A percentile compares a stretch with the other conserved stretches of the same genome.
These are phyloP conservation scores for Serilophus lunatus DNA, from an alignment of 2,113 vertebrate genomes.

Conservation along the genomic window DNA sequence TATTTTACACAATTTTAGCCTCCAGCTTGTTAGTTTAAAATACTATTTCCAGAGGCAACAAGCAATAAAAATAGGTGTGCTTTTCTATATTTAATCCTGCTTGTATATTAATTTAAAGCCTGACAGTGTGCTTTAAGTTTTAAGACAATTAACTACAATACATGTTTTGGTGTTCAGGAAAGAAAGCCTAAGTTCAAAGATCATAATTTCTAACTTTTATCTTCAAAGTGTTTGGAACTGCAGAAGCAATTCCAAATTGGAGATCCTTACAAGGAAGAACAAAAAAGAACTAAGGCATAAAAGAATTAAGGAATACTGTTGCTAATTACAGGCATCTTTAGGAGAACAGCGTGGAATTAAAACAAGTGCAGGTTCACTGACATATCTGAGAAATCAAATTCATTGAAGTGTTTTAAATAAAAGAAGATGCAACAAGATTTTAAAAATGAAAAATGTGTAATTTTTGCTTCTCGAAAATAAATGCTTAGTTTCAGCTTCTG, in stretches of 20 bases:
- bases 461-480: not conserved
- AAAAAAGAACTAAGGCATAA: not conserved
- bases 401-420: not conserved
- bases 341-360: not conserved
- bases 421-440: not conserved
- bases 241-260: not conserved
- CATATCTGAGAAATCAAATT: not conserved
- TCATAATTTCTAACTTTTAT: not conserved
- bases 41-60: not conserved
- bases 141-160: not conserved
- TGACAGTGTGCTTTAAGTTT: not conserved
- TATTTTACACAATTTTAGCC: not conserved
- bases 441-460: not conserved
- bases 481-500: not conserved
- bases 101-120: conserved; percentile 7
- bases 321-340: not conserved
- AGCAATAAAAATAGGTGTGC: not conserved
- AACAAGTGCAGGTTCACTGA: not conserved
- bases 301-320: not conserved
- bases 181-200: not conserved
- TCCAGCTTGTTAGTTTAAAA: not conserved
- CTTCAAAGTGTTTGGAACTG: not conserved
- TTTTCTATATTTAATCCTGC: conserved; percentile 8
- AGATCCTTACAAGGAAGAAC: not conserved
- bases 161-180: not conserved